Percentiles rank a stretch among this genome's conserved stretches.
phyloP scores from a whole-genome alignment of 2,797 vertebrate species.

The Champsocephalus esox region DNA sequence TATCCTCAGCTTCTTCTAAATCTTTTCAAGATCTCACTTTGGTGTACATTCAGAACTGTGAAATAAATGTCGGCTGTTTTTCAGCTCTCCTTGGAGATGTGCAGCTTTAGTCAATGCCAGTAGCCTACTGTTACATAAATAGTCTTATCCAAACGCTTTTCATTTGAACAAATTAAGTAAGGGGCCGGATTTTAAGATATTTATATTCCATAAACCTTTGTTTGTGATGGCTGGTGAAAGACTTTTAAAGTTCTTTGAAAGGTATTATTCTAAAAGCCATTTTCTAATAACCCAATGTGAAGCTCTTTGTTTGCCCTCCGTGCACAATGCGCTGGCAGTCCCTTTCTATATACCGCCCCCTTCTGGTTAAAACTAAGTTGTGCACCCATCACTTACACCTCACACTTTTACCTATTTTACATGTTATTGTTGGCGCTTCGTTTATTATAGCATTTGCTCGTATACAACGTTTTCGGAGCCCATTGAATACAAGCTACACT shows the following conservation, averaged over 20 bases:
- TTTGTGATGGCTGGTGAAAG: background rate
- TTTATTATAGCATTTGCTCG: background rate
- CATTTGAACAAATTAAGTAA: background rate
- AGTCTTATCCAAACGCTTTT: background rate
- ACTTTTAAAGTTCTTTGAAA: background rate
- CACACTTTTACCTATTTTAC: background rate
- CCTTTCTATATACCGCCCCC: constrained; percentile 15
- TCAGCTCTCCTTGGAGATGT: background rate
- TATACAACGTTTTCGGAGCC: background rate
- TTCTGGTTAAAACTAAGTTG: constrained; percentile 31
- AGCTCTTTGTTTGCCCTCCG: background rate
- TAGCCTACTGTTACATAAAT: background rate
- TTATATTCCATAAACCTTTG: background rate
- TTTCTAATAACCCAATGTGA: background rate
- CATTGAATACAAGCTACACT: background rate
- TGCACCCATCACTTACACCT: background rate
- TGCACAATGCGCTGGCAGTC: background rate
- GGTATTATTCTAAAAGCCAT: background rate
- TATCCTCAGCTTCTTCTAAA: background rate
- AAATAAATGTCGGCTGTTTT: too few relatives aligned
- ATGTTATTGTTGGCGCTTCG: background rate
- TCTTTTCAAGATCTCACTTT: background rate
- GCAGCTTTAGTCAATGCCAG: background rate
- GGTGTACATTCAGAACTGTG: background rate
- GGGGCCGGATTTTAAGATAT: background rate